Evolutionary conservation across 2,113 vertebrate genomes (phyloP).

Genomic region (Anas platyrhynchos): DNA sequence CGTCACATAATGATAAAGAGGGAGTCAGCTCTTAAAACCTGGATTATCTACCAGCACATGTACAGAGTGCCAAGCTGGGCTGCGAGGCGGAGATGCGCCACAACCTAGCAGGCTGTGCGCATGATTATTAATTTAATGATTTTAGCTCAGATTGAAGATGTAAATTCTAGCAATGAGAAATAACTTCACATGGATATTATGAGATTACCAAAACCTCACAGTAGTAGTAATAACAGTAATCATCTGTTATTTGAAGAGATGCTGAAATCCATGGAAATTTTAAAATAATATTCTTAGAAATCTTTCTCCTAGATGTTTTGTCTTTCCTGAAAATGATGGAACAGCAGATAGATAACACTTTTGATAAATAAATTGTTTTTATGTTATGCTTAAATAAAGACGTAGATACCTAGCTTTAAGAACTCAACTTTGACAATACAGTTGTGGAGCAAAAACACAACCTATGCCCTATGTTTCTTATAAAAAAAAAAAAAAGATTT

Average conservation of each 20-base stretch:
- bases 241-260: constrained; percentile 24
- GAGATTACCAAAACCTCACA: constrained; percentile 29
- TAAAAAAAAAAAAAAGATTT: neutral
- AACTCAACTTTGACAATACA: neutral
- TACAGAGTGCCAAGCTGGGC: neutral
- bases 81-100: neutral
- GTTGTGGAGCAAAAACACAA: neutral
- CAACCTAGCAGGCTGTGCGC: fast-evolving
- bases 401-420: neutral
- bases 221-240: constrained; percentile 11
- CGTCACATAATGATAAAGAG: constrained; percentile 58
- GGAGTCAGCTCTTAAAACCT: constrained; percentile 24
- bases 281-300: constrained; percentile 34
- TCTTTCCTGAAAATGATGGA: constrained; percentile 1
- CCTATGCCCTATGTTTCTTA: neutral
- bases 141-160: neutral
- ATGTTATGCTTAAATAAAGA: neutral
- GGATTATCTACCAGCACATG: neutral
- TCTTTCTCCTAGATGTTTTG: neutral
- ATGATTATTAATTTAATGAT: neutral
- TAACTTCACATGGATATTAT: neutral
- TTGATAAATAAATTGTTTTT: neutral
- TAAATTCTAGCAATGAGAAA: neutral
- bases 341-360: neutral
- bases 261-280: constrained; percentile 50